These are phyloP conservation scores for Verasper variegatus DNA, from an alignment of 2,113 vertebrate genomes.

Conservation along the genomic window DNA sequence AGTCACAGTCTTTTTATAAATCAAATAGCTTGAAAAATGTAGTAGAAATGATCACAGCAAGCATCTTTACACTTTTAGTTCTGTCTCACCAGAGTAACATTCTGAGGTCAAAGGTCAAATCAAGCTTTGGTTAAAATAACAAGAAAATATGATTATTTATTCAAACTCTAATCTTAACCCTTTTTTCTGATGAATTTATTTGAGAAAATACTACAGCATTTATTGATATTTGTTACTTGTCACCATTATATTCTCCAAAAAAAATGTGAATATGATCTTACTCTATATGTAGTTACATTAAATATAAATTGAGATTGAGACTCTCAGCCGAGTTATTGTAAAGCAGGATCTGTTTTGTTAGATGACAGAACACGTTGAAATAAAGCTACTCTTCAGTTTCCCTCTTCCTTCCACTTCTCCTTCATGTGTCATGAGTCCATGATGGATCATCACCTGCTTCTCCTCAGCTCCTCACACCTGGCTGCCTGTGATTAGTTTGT, in stretches of 20 bases:
- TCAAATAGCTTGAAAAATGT: not conserved
- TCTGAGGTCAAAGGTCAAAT: not conserved
- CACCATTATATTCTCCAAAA: no score
- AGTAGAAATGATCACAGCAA: no score
- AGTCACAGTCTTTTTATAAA: not conserved
- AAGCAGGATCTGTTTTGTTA: not conserved
- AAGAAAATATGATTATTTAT: not conserved
- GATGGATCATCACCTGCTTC: not conserved
- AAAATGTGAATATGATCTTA: no score
- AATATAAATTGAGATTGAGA: not conserved
- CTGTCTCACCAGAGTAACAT: not conserved
- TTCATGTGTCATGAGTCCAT: not conserved
- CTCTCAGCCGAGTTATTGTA: not conserved
- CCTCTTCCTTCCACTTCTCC: not conserved
- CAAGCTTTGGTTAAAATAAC: not conserved
- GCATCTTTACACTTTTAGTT: not conserved
- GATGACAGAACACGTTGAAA: not conserved
- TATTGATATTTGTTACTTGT: no score
- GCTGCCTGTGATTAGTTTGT: slow-evolving; percentile 27
- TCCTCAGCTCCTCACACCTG: slow-evolving; percentile 14
- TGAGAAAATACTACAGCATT: no score
- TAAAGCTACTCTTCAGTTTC: not conserved
- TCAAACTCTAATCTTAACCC: no score
- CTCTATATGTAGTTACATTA: not conserved
- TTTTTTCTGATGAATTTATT: no score